Base-by-base conservation (phyloP, 2,888 invertebrate species). In the Campaea margaritaria region DNA sequence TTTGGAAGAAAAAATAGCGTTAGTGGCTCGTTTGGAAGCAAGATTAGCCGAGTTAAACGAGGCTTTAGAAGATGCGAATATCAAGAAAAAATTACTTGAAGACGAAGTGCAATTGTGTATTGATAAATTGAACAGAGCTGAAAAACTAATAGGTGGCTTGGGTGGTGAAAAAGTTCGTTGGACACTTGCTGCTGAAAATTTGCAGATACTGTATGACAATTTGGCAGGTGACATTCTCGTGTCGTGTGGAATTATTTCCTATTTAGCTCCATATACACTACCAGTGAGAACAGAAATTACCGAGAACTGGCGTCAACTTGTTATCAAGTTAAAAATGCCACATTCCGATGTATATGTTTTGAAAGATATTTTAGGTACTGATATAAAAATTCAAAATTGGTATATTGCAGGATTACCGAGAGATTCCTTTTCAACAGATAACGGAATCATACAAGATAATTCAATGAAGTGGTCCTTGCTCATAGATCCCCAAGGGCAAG, bases 131-230 rank as follows among this genome's bases (percentile, higher is more conserved):
- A 93, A 93, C 41, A 93, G 98, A 60, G 98, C 98, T 12, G 96
- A 97, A 90, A 97, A 97, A 74, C 89, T 98, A 27, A 97, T 98
- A 65, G 95, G 95, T 57, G 97, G 98, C 0, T 89, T 98, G 51
- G 97, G 98, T 4, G 97, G 97, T 2, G 98, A 98, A 88, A 97
- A 96, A 85, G 94, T 94, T 3, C 93, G 98, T 57, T 99, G 98
- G 98, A 95, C 95, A 7, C 83, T 90, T 48, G 96, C 96, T 14
- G 97, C 97, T 4, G 94, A 94, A 72, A 94, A 94, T 72, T 92
- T 98, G 41, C 96, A 97, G 82, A 83, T 86, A 0, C 93, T 95
- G 49, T 97, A 95, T 78, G 96, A 97, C 81, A 95, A 96, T 79
- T 91, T 98, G 62, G 96, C 97, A 0, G 99, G 98, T 0, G 98